A percentile compares a stretch with the other conserved stretches of the same genome.
Conservation (phyloP, 2,888 invertebrate species). For the Hoplodrina blanda region DNA sequence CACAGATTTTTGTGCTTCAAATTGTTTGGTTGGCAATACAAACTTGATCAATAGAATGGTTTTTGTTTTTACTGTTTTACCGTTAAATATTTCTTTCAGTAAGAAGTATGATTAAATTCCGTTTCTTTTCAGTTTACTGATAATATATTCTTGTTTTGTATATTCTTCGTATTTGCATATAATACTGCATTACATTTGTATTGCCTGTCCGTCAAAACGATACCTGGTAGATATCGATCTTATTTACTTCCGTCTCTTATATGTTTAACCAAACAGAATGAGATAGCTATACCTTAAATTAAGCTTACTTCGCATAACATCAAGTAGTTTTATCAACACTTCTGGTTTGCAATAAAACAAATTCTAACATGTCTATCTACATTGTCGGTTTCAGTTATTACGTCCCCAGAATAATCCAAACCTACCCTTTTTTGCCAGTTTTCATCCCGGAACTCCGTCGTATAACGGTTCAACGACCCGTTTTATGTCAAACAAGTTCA, state of each 20-base stretch:
- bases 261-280: neutral
- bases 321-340: neutral
- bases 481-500: conserved; percentile 32
- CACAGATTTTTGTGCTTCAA: conserved; percentile 22
- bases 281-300: neutral
- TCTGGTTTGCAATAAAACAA: neutral
- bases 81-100: neutral
- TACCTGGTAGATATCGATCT: neutral
- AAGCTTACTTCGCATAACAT: neutral
- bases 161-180: too few relatives aligned
- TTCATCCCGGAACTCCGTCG: conserved; percentile 18
- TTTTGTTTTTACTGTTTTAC: conserved; percentile 31
- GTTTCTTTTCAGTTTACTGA: neutral
- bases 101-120: neutral
- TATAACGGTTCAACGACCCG: conserved; percentile 43
- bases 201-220: neutral
- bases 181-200: neutral
- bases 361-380: neutral
- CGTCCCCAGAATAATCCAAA: neutral
- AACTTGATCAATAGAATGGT: conserved; percentile 18
- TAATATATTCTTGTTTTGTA: neutral
- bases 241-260: neutral
- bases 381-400: neutral
- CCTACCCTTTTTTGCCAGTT: neutral
- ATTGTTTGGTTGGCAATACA: conserved; percentile 11